phyloP scores from a whole-genome alignment of 2,888 invertebrate species.

The Idaea aversata region DNA sequence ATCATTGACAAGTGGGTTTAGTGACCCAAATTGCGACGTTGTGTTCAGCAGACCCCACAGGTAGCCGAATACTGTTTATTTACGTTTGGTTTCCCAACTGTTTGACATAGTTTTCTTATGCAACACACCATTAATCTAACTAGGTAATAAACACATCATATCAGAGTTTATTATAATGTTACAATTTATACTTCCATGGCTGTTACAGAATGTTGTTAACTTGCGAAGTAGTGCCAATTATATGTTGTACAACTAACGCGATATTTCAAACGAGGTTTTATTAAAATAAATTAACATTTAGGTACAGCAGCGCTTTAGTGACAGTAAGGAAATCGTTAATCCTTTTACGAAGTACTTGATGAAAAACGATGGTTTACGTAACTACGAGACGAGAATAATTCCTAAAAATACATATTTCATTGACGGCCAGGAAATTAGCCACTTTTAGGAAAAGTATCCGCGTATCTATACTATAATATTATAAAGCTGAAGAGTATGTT shows the following conservation, averaged over 20 bases:
- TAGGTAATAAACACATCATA: background rate
- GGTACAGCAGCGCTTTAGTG: background rate
- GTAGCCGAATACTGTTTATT: slow-evolving; percentile 44
- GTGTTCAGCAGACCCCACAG: slow-evolving; percentile 42
- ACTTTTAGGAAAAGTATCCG: background rate
- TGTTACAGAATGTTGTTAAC: slow-evolving; percentile 10
- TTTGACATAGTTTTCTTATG: slow-evolving; percentile 50
- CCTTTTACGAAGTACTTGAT: background rate
- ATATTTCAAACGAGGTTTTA: background rate
- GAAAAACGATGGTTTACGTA: background rate
- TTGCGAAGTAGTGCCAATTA: slow-evolving; percentile 12
- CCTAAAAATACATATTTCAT: background rate
- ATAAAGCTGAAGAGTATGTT: too few species aligned
- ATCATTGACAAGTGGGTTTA: slow-evolving; percentile 25
- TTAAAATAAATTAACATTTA: background rate
- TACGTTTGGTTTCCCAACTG: slow-evolving; percentile 54
- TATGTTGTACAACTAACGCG: slow-evolving; percentile 3
- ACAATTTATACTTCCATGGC: background rate
- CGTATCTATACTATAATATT: too few species aligned
- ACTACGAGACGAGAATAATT: background rate
- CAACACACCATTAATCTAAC: slow-evolving; percentile 15
- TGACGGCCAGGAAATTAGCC: background rate
- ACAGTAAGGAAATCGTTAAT: background rate
- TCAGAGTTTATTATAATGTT: background rate
- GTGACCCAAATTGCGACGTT: slow-evolving; percentile 48